These are phyloP conservation scores for Lathamus discolor DNA, from an alignment of 2,113 vertebrate genomes.

Conservation along the genomic window DNA sequence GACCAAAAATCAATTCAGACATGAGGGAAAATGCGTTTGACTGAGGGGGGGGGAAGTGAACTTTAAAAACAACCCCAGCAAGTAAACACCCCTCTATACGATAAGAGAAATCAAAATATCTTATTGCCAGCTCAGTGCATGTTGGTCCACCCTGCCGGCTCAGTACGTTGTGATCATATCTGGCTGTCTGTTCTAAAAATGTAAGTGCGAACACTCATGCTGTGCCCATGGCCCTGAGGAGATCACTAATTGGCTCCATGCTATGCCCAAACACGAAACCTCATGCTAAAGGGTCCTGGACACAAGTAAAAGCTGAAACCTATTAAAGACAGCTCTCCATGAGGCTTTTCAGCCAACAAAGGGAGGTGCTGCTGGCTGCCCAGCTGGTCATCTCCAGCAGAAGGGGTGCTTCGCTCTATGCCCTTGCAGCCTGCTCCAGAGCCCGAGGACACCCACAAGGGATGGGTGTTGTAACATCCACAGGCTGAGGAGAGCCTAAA, in stretches of 20 bases:
- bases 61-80: background rate
- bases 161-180: background rate
- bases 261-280: background rate
- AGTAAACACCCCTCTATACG: background rate
- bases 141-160: background rate
- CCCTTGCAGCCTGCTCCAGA: background rate
- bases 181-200: constrained; percentile 23
- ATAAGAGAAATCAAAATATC: background rate
- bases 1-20: background rate
- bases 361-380: rapidly evolving
- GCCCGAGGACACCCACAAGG: background rate
- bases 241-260: background rate
- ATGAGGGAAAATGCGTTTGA: background rate
- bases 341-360: background rate
- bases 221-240: constrained; percentile 5
- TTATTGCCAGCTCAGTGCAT: background rate
- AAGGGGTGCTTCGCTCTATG: background rate
- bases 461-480: background rate
- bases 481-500: background rate
- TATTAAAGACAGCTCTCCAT: background rate
- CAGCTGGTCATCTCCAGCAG: background rate
- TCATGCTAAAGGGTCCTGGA: background rate
- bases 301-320: background rate
- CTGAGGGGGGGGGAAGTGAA: background rate
- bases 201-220: background rate